Conservation (phyloP, 2,113 vertebrate genomes). For the Leucopsar rothschildi region DNA sequence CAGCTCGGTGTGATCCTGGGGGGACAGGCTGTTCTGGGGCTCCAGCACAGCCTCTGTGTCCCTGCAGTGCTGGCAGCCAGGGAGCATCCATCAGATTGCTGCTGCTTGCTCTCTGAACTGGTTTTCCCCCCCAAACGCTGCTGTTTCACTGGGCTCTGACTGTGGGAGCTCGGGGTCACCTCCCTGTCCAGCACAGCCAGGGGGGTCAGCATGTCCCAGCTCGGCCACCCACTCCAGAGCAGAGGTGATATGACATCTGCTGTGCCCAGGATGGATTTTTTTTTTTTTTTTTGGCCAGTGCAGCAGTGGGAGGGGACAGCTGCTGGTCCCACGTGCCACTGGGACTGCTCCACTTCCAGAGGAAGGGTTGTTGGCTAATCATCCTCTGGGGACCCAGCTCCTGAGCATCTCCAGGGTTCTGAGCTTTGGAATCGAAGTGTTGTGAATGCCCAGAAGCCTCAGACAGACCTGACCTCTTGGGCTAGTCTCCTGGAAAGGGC, state of each 20-base stretch:
- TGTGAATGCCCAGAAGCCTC: background rate
- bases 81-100: background rate
- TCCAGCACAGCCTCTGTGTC: background rate
- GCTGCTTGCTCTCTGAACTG: background rate
- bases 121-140: background rate
- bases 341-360: fast-evolving
- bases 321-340: fast-evolving
- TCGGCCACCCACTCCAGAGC: background rate
- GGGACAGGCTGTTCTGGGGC: background rate
- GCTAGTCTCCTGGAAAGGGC: background rate
- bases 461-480: background rate
- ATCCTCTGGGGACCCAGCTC: background rate
- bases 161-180: fast-evolving
- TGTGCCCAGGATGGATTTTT: background rate
- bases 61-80: fast-evolving
- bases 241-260: background rate
- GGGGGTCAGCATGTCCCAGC: background rate
- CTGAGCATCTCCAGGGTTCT: background rate
- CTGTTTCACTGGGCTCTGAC: background rate
- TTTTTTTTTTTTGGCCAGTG: background rate
- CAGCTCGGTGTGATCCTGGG: fast-evolving
- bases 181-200: background rate
- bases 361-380: background rate
- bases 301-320: background rate
- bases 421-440: fast-evolving